Conservation (phyloP, 2,797 vertebrate genomes). For the Hipposideros larvatus region DNA sequence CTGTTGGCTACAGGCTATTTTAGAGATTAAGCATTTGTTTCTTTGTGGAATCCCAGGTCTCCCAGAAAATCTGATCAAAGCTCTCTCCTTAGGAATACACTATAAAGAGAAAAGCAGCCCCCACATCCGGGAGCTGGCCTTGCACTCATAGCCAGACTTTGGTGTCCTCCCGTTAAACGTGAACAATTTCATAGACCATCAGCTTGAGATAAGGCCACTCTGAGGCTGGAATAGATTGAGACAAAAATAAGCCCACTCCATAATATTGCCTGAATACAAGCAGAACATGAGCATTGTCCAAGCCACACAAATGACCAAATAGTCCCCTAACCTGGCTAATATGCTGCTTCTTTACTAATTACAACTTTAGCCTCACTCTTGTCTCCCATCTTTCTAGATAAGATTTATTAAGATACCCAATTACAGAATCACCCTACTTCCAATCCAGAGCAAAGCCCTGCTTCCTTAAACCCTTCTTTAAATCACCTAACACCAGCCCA, state of each 20-base stretch:
- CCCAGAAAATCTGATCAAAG: constrained; percentile 47
- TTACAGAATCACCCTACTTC: neutral
- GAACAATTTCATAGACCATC: neutral
- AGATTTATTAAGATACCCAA: constrained; percentile 9
- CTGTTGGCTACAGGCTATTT: neutral
- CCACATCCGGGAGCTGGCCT: neutral
- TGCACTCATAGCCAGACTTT: neutral
- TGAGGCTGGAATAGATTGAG: neutral
- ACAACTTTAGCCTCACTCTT: neutral
- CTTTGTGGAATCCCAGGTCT: neutral
- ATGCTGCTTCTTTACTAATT: neutral
- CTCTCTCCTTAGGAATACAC: neutral
- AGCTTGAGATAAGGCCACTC: neutral
- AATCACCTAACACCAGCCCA: neutral
- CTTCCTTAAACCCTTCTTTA: neutral
- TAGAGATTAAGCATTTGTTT: constrained; percentile 42
- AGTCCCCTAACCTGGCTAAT: neutral
- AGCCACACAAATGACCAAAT: neutral
- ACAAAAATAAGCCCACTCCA: constrained; percentile 2
- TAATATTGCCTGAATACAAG: constrained; percentile 26
- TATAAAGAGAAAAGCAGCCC: neutral
- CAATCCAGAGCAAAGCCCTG: neutral
- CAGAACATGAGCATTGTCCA: neutral
- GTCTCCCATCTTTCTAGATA: neutral
- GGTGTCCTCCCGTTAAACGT: neutral